These are phyloP conservation scores for Xestia xanthographa DNA, from an alignment of 2,888 invertebrate genomes.

Conservation along the genomic window DNA sequence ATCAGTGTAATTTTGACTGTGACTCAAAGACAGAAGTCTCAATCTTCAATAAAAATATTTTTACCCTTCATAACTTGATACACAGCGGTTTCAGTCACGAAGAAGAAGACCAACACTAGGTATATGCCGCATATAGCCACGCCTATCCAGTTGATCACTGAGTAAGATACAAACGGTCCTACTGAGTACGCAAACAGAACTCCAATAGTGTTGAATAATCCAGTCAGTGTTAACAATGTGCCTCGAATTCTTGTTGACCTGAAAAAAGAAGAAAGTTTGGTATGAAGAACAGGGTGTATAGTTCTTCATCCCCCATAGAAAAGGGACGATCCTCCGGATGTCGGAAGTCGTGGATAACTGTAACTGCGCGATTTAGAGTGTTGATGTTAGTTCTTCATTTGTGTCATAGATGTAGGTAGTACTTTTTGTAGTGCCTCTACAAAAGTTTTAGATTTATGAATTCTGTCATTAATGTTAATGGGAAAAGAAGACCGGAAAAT, in stretches of 20 bases:
- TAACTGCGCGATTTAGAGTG: no score
- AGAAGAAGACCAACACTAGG: slow-evolving; percentile 57
- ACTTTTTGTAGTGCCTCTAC: no score
- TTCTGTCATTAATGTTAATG: background rate
- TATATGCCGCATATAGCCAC: slow-evolving; percentile 59
- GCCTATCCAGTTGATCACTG: slow-evolving; percentile 64
- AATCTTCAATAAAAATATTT: slow-evolving; percentile 47
- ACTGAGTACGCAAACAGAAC: slow-evolving; percentile 67
- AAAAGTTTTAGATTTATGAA: no score
- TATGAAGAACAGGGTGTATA: no score
- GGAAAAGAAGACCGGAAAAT: no score
- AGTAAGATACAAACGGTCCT: slow-evolving; percentile 71
- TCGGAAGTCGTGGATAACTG: no score
- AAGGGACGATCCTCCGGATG: no score
- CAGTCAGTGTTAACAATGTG: slow-evolving; percentile 69
- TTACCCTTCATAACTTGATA: slow-evolving; percentile 73
- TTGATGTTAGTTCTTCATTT: no score
- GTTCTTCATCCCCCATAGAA: no score
- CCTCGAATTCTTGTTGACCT: slow-evolving; percentile 77
- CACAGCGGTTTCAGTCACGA: slow-evolving; percentile 75
- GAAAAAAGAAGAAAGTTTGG: slow-evolving; percentile 38
- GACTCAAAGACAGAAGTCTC: background rate
- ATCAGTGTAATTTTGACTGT: background rate
- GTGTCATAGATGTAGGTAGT: no score
- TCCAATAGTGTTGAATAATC: slow-evolving; percentile 69